Base-by-base conservation (phyloP, 1,140 invertebrate species). In the Ctenoplectra terminalis region DNA sequence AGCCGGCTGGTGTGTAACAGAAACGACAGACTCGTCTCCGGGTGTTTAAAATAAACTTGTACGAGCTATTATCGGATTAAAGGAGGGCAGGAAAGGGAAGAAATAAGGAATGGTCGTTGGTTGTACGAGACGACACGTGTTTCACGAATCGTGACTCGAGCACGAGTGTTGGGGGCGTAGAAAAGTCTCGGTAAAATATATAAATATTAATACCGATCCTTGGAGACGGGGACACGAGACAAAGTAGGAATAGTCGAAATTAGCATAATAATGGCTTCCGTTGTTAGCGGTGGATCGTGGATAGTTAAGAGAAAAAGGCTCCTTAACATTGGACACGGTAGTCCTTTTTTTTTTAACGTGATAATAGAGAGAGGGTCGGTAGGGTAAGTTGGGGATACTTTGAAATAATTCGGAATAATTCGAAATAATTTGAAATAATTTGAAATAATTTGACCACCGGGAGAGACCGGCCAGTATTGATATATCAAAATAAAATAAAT, bases 11-110 rank as follows among this genome's bases (percentile, higher is more conserved):
- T 9, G 23, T 40, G 58, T 73, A 43, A 73, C 77, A 73, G 43
- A 70, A 60, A 40, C 67, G 26, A 34, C 46, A 61, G 69, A 43
- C 67, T 79, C 46, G 77, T 79, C 77, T 79, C 46, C 34, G 17
- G 29, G 46, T 6, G 13, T 60, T 26, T 34, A 58, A 79, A 79
- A 72, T 79, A 79, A 79, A 79, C 69, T 26, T 29, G 13, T 20
- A 17, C 67, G 3, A 7, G n/a, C 69, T 80, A 80, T 80, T 80
- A 80, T 80, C 43, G 70, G 79, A 75, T 43, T 23, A 43, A 81
- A 73, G 23, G 34, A 52, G 70, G 48, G 9, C 76, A 26, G 26
- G 40, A 58, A 50, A 31, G 11, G 70, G 29, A 46, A 52, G 46
- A 60, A 79, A 58, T 40, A 34, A 64, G 29, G 23, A 34, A 63